A percentile compares a stretch with the other conserved stretches of the same genome.
phyloP scores from a whole-genome alignment of 2,888 invertebrate species.

The Hyles lineata region DNA sequence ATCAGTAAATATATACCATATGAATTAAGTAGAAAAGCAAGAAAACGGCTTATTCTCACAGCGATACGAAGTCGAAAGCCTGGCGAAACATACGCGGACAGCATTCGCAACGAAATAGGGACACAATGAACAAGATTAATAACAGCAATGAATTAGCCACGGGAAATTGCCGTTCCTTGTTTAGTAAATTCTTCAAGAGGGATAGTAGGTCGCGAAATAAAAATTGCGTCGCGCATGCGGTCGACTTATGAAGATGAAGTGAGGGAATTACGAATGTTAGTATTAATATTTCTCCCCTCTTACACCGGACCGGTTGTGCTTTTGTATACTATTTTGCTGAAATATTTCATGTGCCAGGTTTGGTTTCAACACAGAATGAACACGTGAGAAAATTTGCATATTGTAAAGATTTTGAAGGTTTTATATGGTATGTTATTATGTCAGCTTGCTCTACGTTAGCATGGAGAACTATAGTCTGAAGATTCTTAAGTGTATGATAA shows the following conservation, averaged over 20 bases:
- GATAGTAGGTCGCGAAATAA: slow-evolving; percentile 55
- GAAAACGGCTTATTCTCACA: slow-evolving; percentile 15
- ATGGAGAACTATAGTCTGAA: too few species aligned
- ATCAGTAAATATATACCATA: neutral
- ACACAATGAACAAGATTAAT: slow-evolving; percentile 71
- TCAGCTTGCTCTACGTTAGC: too few species aligned
- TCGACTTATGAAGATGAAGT: slow-evolving; percentile 67
- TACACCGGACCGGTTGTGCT: slow-evolving; percentile 44
- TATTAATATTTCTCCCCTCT: slow-evolving; percentile 58
- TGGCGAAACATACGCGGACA: slow-evolving; percentile 39
- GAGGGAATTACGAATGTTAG: slow-evolving; percentile 65
- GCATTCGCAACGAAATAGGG: slow-evolving; percentile 46
- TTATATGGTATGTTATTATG: neutral
- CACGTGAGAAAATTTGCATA: neutral
- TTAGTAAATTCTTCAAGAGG: slow-evolving; percentile 67
- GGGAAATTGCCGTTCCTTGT: slow-evolving; percentile 76
- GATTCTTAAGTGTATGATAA: too few species aligned
- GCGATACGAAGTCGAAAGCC: slow-evolving; percentile 38
- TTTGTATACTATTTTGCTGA: neutral
- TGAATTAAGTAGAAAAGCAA: neutral
- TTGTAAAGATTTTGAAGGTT: neutral
- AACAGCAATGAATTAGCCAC: slow-evolving; percentile 70
- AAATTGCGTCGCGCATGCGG: slow-evolving; percentile 64
- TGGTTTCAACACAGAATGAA: neutral
- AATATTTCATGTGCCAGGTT: neutral